phyloP scores from a whole-genome alignment of 2,797 vertebrate genomes.

The Gobio occitaniae region DNA sequence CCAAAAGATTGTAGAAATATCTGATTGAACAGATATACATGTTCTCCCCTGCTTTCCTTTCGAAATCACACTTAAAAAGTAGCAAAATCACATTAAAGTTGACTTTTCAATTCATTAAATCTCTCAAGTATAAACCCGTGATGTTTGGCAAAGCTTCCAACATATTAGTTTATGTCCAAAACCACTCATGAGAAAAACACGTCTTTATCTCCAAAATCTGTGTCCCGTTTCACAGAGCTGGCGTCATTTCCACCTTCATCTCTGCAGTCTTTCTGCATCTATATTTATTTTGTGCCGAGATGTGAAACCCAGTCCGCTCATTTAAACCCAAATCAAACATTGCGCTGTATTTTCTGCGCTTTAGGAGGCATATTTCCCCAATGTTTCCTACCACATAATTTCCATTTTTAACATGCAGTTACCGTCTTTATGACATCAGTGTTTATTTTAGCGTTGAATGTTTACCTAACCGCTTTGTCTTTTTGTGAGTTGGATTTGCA shows the following conservation, averaged over 20 bases:
- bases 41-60: constrained; percentile 16
- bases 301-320: constrained; percentile 42
- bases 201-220: constrained; percentile 10
- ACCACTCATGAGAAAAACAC: background rate
- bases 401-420: constrained; percentile 23
- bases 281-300: constrained; percentile 42
- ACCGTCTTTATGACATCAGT: constrained; percentile 12
- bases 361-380: constrained; percentile 24
- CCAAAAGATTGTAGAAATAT: constrained; percentile 54
- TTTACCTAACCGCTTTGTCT: constrained; percentile 23
- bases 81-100: constrained; percentile 38
- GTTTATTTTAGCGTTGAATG: background rate
- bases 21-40: constrained; percentile 67
- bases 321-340: constrained; percentile 47
- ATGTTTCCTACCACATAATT: constrained; percentile 11
- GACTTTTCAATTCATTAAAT: background rate
- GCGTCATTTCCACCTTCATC: background rate
- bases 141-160: background rate
- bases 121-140: background rate
- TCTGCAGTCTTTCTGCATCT: constrained; percentile 16
- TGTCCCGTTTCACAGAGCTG: background rate
- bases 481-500: background rate
- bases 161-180: constrained; percentile 6
- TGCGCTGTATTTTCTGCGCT: constrained; percentile 8
- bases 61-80: background rate